Percentiles rank a stretch among this genome's conserved stretches.
phyloP scores from a whole-genome alignment of 2,113 vertebrate species.

The Corythaixoides concolor region DNA sequence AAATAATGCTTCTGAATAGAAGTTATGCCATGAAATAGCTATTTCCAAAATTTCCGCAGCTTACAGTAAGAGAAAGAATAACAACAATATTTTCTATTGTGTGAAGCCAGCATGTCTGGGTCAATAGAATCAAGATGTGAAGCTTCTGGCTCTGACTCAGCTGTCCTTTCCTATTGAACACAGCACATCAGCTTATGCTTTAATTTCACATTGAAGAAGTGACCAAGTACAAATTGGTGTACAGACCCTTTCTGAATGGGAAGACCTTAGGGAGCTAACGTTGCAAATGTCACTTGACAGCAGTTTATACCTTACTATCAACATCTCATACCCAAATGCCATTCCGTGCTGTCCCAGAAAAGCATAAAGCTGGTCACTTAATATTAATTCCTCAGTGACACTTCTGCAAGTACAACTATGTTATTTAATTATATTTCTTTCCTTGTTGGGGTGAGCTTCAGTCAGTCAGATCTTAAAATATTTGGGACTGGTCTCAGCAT shows the following conservation, averaged over 20 bases:
- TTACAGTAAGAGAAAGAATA: neutral
- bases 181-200: neutral
- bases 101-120: neutral
- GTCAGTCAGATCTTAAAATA: neutral
- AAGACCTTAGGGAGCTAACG: neutral
- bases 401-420: neutral
- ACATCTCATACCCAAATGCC: neutral
- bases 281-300: slow-evolving; percentile 10
- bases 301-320: neutral
- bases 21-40: neutral
- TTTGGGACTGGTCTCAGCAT: neutral
- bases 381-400: neutral
- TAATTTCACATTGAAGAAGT: neutral
- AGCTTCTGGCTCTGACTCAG: neutral
- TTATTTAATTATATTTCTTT: neutral
- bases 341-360: neutral
- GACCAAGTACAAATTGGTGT: neutral
- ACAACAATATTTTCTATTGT: neutral
- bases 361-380: neutral
- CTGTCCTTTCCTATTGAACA: neutral
- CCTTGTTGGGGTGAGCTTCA: neutral
- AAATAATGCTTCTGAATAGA: neutral
- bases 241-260: neutral
- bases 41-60: neutral
- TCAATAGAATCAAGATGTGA: neutral